A percentile compares a stretch with the other conserved stretches of the same genome.
phyloP scores from a whole-genome alignment of 1,140 invertebrate species.

The Sycophila sp. region DNA sequence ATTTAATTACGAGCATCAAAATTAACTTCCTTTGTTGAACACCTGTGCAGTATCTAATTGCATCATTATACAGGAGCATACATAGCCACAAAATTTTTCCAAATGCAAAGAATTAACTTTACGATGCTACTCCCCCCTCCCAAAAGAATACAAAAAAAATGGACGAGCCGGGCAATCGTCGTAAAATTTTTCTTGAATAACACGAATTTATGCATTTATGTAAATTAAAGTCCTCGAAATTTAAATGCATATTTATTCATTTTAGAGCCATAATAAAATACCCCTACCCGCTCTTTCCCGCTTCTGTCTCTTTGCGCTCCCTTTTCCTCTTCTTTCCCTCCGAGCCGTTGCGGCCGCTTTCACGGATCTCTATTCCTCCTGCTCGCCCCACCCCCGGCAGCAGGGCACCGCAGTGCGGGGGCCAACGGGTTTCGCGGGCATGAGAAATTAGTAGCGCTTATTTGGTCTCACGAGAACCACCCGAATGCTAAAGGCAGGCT shows the following conservation, averaged over 20 bases:
- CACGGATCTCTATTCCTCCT: background rate
- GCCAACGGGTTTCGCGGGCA: conserved; percentile 37
- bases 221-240: conserved; percentile 13
- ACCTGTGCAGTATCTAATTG: no score
- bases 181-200: background rate
- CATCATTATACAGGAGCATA: no score
- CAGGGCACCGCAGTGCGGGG: conserved; percentile 27
- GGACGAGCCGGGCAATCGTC: background rate
- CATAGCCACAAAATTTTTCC: no score
- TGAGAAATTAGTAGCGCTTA: conserved; percentile 48
- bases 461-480: conserved; percentile 26
- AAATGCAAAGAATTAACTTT: no score
- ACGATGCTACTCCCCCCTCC: no score
- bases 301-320: conserved; percentile 28
- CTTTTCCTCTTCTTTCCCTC: background rate
- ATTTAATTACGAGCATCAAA: no score
- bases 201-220: conserved; percentile 2
- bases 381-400: no score
- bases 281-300: background rate
- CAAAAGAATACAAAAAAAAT: background rate
- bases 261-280: conserved; percentile 17
- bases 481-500: background rate
- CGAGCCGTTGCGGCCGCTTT: background rate
- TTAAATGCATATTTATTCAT: conserved; percentile 17
- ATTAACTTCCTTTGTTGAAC: no score